phyloP scores from a whole-genome alignment of 2,888 invertebrate genomes.

The Dicycla oo region DNA sequence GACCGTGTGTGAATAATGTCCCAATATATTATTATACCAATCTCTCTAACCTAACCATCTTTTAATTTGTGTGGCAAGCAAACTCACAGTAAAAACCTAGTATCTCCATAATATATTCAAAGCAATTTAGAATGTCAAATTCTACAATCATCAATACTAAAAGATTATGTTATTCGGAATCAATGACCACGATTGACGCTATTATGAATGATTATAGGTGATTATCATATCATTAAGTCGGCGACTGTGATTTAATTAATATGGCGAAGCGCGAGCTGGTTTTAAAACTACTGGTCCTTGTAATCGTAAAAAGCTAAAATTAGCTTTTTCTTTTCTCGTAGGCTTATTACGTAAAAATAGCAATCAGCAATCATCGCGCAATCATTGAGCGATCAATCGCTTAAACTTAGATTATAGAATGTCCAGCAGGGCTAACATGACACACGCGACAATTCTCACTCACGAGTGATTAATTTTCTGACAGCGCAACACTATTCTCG shows the following conservation, averaged over 20 bases:
- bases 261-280: slow-evolving; percentile 26
- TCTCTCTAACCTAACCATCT: neutral
- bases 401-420: too few species aligned
- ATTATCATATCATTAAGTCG: slow-evolving; percentile 60
- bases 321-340: too few species aligned
- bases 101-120: slow-evolving; percentile 51
- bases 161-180: slow-evolving; percentile 57
- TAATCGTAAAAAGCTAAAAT: too few species aligned
- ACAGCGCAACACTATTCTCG: too few species aligned
- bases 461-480: too few species aligned
- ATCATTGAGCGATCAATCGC: too few species aligned
- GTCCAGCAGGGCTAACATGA: too few species aligned
- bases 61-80: neutral
- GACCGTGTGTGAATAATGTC: too few species aligned
- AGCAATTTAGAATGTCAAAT: slow-evolving; percentile 52
- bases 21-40: too few species aligned
- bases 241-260: slow-evolving; percentile 46
- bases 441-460: too few species aligned
- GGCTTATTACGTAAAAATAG: too few species aligned
- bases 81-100: neutral
- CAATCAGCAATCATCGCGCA: too few species aligned
- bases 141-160: slow-evolving; percentile 36
- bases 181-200: slow-evolving; percentile 47
- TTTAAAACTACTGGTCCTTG: neutral
- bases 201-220: slow-evolving; percentile 49